Conservation (phyloP, 2,113 vertebrate species). For the Notarius quadriscutis region DNA sequence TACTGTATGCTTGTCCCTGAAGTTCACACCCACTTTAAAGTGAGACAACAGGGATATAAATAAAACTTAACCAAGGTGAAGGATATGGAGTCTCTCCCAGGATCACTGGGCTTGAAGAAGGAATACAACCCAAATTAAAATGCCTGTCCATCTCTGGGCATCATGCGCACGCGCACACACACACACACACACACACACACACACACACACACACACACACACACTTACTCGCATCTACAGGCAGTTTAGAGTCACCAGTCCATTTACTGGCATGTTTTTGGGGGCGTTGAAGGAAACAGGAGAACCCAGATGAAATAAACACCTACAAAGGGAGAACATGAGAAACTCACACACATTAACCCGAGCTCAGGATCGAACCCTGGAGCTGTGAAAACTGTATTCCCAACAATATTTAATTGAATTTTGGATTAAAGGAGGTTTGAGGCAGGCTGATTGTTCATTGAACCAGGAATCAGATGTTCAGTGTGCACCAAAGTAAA, state of each 20-base stretch:
- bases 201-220: too few species aligned
- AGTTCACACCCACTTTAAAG: neutral
- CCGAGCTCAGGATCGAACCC: neutral
- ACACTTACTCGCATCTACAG: neutral
- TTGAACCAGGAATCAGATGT: neutral
- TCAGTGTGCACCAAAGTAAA: neutral
- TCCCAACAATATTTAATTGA: neutral
- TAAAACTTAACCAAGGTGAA: too few species aligned
- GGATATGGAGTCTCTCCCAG: too few species aligned
- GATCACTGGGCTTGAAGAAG: neutral
- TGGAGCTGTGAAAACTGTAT: neutral
- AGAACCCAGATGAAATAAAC: neutral
- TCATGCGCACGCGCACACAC: too few species aligned
- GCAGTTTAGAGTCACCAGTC: neutral
- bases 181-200: too few species aligned
- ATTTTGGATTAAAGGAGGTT: neutral
- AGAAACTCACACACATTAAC: neutral
- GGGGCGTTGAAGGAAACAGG: neutral
- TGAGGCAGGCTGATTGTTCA: neutral
- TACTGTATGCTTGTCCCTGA: neutral
- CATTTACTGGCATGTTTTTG: neutral
- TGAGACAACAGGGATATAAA: neutral
- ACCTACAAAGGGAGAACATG: neutral
- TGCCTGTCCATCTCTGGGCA: neutral
- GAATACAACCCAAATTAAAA: neutral